phyloP scores from a whole-genome alignment of 2,888 invertebrate species.

The Entomobrya proxima region DNA sequence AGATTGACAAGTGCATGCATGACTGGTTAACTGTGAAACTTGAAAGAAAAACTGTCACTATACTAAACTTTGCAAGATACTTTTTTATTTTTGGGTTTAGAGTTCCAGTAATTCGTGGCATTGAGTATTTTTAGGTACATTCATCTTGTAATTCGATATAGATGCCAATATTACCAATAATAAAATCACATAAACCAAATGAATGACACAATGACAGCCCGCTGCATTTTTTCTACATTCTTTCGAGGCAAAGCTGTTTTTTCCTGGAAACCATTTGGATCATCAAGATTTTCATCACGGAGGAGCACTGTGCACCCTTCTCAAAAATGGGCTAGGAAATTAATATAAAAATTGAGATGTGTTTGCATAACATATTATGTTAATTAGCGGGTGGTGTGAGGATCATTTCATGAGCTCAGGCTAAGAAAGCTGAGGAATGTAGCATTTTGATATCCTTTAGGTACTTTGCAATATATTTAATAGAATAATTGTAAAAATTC shows the following conservation, averaged over 20 bases:
- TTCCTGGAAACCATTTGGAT: conserved; percentile 29
- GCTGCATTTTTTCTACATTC: too few relatives aligned
- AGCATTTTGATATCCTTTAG: background rate
- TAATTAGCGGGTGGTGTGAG: conserved; percentile 28
- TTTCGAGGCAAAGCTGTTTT: background rate
- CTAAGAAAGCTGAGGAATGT: conserved; percentile 36
- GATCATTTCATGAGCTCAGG: background rate
- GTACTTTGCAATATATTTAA: background rate
- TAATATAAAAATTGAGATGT: background rate
- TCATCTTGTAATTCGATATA: too few relatives aligned
- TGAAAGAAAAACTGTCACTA: background rate
- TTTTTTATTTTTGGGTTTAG: too few relatives aligned
- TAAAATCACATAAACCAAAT: background rate
- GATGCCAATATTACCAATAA: too few relatives aligned
- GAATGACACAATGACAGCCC: background rate
- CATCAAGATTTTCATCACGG: conserved; percentile 28
- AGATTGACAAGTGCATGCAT: background rate
- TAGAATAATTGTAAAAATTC: background rate
- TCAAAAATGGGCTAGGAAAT: background rate
- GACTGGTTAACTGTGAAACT: conserved; percentile 27
- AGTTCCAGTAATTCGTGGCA: too few relatives aligned
- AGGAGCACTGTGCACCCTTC: background rate
- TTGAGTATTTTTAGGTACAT: too few relatives aligned
- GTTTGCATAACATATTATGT: conserved; percentile 41
- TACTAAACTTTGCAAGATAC: too few relatives aligned